phyloP scores from a whole-genome alignment of 2,113 vertebrate species.

The Myanophis thanlyinensis region DNA sequence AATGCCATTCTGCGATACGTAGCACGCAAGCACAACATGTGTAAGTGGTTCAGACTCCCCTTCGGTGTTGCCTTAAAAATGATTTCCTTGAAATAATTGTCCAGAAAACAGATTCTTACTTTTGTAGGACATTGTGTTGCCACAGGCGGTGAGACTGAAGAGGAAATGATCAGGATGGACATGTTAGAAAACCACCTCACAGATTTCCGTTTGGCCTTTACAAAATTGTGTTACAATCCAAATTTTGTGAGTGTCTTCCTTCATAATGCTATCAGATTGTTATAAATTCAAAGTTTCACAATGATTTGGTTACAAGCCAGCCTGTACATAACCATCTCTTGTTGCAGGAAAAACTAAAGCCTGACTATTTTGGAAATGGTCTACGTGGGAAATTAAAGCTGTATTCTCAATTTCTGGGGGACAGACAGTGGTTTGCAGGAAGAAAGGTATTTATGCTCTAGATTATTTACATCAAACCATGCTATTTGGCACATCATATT shows the following conservation, averaged over 20 bases:
- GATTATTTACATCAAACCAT: not conserved
- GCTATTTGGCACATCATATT: not conserved
- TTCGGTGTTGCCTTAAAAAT: not conserved
- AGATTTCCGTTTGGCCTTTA: conserved; percentile 75
- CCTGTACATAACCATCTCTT: not conserved
- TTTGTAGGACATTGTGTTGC: not conserved
- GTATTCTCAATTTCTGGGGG: conserved; percentile 70
- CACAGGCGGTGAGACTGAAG: conserved; percentile 79
- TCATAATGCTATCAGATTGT: not conserved
- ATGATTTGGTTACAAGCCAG: not conserved
- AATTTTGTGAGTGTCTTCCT: conserved; percentile 74
- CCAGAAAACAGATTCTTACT: not conserved
- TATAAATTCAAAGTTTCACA: not conserved
- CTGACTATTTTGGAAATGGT: conserved; percentile 68
- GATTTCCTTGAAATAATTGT: rapidly evolving
- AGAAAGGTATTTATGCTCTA: conserved; percentile 74
- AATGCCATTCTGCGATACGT: conserved; percentile 85
- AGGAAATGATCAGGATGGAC: conserved; percentile 74
- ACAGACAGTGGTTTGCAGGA: conserved; percentile 72
- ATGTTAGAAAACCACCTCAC: conserved; percentile 79
- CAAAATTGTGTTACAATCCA: conserved; percentile 64
- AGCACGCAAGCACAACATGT: conserved; percentile 80
- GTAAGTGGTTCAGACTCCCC: conserved; percentile 65
- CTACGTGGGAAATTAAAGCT: conserved; percentile 63
- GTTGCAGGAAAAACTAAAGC: conserved; percentile 77